A percentile compares a stretch with the other conserved stretches of the same genome.
Conservation (phyloP, 2,888 invertebrate species). For the Strigamia transsilvanica region DNA sequence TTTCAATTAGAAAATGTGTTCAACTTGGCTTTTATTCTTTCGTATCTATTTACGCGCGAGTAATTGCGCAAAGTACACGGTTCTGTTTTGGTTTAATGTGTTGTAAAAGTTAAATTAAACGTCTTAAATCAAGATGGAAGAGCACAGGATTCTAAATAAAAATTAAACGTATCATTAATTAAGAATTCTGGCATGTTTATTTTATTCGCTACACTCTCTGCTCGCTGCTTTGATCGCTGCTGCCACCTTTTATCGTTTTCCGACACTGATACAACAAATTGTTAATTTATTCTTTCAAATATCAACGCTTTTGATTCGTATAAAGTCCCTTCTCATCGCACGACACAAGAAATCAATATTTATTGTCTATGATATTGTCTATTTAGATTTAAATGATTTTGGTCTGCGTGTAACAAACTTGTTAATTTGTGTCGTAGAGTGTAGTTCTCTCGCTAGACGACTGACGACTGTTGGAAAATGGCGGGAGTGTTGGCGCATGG, state of each 20-base stretch:
- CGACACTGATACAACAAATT: background rate
- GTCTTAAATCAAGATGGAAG: constrained; percentile 21
- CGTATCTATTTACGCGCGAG: background rate
- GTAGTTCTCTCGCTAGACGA: background rate
- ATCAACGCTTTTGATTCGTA: background rate
- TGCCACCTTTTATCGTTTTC: background rate
- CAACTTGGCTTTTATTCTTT: background rate
- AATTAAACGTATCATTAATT: constrained; percentile 39
- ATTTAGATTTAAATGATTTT: no score
- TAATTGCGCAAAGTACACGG: constrained; percentile 18
- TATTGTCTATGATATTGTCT: no score
- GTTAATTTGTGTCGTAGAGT: background rate
- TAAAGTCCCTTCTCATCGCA: background rate
- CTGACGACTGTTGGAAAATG: background rate
- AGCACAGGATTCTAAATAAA: background rate
- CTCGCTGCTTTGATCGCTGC: background rate
- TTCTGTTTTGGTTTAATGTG: constrained; percentile 39
- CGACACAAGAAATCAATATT: no score
- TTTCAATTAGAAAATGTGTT: background rate
- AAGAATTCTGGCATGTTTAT: background rate
- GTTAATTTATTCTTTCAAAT: no score
- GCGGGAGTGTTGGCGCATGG: constrained; percentile 14
- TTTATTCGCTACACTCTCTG: no score
- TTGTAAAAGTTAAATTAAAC: constrained; percentile 41
- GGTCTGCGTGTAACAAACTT: no score